These are phyloP conservation scores for Miichthys miiuy DNA, from an alignment of 2,797 vertebrate species.

Conservation along the genomic window DNA sequence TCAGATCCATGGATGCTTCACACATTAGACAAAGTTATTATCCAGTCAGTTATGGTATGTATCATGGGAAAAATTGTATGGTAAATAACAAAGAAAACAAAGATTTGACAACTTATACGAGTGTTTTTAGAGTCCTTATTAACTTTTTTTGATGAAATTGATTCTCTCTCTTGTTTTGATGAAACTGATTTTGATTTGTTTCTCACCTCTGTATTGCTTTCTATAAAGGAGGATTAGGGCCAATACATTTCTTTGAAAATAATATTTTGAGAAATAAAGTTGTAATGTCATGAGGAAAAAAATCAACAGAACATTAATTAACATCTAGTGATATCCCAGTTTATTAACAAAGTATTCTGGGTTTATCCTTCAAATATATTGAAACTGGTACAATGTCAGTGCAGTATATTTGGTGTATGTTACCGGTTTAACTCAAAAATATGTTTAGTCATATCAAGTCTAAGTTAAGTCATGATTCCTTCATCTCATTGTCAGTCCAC, in stretches of 20 bases:
- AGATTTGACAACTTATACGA: slow-evolving; percentile 4
- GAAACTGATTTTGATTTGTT: background rate
- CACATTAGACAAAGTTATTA: slow-evolving; percentile 36
- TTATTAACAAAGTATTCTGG: background rate
- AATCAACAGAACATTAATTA: background rate
- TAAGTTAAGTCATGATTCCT: too few species aligned
- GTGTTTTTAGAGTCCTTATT: background rate
- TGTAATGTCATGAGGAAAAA: background rate
- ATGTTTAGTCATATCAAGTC: too few species aligned
- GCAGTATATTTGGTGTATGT: too few species aligned
- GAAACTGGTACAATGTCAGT: too few species aligned
- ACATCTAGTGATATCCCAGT: background rate
- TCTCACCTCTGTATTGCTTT: background rate
- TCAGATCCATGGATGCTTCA: slow-evolving; percentile 38
- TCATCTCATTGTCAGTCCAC: too few species aligned
- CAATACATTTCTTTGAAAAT: background rate
- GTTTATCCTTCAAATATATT: too few species aligned
- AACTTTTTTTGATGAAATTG: background rate
- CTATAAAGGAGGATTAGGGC: too few species aligned
- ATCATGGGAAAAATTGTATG: slow-evolving; percentile 2
- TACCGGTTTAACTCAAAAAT: too few species aligned
- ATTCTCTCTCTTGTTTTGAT: background rate
- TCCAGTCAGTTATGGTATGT: slow-evolving; percentile 26
- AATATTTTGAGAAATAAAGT: background rate
- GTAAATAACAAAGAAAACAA: slow-evolving; percentile 14